phyloP scores from a whole-genome alignment of 2,113 vertebrate species.

The Seriola quinqueradiata region DNA sequence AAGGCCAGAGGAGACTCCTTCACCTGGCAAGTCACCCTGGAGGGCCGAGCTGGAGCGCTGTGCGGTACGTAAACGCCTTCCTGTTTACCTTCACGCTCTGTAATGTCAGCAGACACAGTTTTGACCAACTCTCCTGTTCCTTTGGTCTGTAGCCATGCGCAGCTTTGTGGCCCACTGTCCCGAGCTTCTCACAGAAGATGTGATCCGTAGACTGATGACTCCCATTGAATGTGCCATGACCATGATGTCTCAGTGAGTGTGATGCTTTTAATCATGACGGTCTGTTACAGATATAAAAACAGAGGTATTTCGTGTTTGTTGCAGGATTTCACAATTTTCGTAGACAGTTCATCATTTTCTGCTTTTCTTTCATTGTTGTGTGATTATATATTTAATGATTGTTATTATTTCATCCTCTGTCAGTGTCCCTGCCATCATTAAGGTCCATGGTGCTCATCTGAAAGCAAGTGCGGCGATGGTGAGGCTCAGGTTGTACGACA shows the following conservation, averaged over 20 bases:
- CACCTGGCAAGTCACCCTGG: conserved; percentile 98
- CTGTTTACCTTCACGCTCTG: not conserved
- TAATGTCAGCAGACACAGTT: not conserved
- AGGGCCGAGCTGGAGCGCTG: conserved; percentile 96
- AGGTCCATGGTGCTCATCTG: conserved; percentile 96
- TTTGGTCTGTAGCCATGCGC: conserved; percentile 90
- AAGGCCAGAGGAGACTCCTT: conserved; percentile 97
- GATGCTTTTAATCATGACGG: not conserved
- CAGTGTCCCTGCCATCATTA: conserved; percentile 97
- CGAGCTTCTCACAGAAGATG: conserved; percentile 97
- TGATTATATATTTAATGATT: not conserved
- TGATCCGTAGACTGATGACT: conserved; percentile 97
- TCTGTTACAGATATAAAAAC: not conserved
- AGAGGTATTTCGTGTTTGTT: not conserved
- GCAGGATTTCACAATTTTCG: not conserved
- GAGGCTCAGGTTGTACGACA: conserved; percentile 96
- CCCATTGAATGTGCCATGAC: conserved; percentile 99
- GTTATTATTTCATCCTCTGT: not conserved
- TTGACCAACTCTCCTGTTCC: not conserved
- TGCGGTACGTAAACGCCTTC: conserved; percentile 88
- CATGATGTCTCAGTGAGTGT: conserved; percentile 99
- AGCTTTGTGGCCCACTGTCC: conserved; percentile 99
- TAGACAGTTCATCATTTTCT: not conserved
- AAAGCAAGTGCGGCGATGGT: conserved; percentile 99
- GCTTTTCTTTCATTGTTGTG: not conserved